Evolutionary conservation across 2,113 vertebrate species (phyloP), one percentile per base, ranked within the genome.

Genomic region (Callipepla squamata): DNA sequence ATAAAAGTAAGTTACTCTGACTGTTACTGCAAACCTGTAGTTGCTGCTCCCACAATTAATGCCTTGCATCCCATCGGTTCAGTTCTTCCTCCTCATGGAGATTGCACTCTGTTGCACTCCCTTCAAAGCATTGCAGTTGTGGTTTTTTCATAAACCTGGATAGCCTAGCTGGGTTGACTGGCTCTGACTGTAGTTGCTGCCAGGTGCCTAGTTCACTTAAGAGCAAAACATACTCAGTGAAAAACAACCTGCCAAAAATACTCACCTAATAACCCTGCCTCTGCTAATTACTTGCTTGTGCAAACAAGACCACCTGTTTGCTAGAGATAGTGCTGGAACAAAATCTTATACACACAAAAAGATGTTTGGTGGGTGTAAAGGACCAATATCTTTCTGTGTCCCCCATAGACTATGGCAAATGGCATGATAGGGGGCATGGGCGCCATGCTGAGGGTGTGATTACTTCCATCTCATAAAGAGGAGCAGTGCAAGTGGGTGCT

Each of bases 181-280:
- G 67, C 66, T 93, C 89, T 88, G 72, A 48, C 48, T 1, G 0
- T 80, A 91, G 83, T 87, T 94, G 91, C 86, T 85, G 77, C n/a
- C 65, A 87, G 90, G 78, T 75, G 75, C 65, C 66, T 84, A 40
- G 63, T 89, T 94, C 92, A 61, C 32, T 78, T 69, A 77, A 48
- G 75, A 89, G 40, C 42, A 47, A 88, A 87, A 85, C 2, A 19
- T 1, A 84, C 28, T 13, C 9, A 12, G 9, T 61, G 62, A 67
- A 65, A 81, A 79, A 38, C 67, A 92, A 4, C 36, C 42, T 77
- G 80, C 83, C 73, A 79, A 89, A 84, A 84, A 72, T 17, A 42
- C 80, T 94, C 93, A 66, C 81, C 58, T 78, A 94, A 93, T 91
- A 90, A 93, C 57, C 70, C 30, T 38, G 42, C 28, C 47, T 63